Evolutionary conservation across 2,113 vertebrate species (phyloP).

Genomic region (Hypocryptadius cinnamomeus): DNA sequence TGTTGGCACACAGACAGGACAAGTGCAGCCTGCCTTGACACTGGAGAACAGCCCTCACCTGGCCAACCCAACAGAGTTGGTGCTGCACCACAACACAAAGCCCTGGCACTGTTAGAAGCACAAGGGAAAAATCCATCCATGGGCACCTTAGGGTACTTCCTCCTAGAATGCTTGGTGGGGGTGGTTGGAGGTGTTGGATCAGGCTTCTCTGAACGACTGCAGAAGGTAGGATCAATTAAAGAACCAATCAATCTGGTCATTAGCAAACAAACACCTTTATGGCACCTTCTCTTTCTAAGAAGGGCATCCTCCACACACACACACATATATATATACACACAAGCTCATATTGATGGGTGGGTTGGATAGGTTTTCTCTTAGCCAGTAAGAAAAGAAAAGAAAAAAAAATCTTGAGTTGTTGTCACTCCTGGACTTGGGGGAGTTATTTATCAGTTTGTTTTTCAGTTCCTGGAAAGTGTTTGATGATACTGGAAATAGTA

Average conservation of each 20-base stretch:
- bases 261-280: background rate
- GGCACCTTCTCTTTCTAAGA: background rate
- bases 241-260: background rate
- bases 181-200: background rate
- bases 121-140: slow-evolving; percentile 37
- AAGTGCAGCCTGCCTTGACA: background rate
- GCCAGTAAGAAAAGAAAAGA: background rate
- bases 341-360: background rate
- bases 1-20: background rate
- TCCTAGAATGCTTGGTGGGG: background rate
- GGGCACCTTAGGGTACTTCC: background rate
- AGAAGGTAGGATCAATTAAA: background rate
- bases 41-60: background rate
- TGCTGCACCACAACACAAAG: background rate
- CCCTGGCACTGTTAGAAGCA: background rate
- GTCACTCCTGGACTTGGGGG: background rate
- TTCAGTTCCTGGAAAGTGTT: background rate
- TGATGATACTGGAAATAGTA: background rate
- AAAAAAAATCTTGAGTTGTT: background rate
- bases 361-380: background rate
- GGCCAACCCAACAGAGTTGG: background rate
- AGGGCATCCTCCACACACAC: background rate
- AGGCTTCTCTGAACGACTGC: background rate
- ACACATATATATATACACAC: background rate
- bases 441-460: background rate